phyloP scores from a whole-genome alignment of 1,140 invertebrate genomes.

The Drosophila setifemur region DNA sequence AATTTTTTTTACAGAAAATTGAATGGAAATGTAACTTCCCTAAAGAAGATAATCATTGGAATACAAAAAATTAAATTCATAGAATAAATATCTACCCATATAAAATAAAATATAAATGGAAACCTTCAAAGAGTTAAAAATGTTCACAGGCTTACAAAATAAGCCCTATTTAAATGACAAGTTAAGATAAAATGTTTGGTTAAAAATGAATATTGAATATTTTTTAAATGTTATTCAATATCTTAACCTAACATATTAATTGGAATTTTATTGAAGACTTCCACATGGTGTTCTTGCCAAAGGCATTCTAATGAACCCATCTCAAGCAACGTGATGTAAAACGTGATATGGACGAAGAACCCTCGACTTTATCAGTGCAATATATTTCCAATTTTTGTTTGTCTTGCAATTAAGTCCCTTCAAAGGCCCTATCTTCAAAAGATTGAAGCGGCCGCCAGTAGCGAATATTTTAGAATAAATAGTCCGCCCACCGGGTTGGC shows the following conservation, averaged over 20 bases:
- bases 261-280: neutral
- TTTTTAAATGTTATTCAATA: no score
- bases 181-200: no score
- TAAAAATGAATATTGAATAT: no score
- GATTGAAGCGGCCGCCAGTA: neutral
- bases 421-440: conserved; percentile 16
- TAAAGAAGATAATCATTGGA: no score
- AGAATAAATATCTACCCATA: no score
- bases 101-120: no score
- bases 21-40: no score
- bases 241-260: neutral
- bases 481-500: conserved; percentile 18
- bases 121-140: no score
- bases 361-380: conserved; percentile 39
- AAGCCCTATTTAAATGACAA: no score
- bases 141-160: no score
- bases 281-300: conserved; percentile 6
- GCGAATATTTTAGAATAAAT: conserved; percentile 59
- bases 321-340: neutral
- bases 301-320: conserved; percentile 2
- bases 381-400: conserved; percentile 43
- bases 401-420: conserved; percentile 27
- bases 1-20: no score
- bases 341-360: conserved; percentile 8
- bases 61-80: no score